A percentile compares a stretch with the other conserved stretches of the same genome.
Evolutionary conservation across 2,888 invertebrate species (phyloP).

Genomic region (Dromius quadrimaculatus): DNA sequence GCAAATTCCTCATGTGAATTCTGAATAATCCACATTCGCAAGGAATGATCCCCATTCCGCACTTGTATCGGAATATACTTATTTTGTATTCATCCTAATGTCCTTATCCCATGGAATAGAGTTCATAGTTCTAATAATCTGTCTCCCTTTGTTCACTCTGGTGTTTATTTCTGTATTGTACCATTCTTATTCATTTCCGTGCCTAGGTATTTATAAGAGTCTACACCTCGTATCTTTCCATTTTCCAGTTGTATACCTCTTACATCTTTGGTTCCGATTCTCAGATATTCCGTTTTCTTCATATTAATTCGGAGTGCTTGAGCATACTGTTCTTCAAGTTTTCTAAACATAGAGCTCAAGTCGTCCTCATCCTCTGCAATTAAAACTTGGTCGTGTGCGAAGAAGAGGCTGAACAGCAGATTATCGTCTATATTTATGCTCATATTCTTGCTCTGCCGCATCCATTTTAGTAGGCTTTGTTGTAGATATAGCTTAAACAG

Average conservation of each 20-base stretch:
- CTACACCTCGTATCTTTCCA: neutral
- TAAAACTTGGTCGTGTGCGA: slow-evolving; percentile 4
- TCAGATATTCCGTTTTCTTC: neutral
- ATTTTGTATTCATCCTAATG: neutral
- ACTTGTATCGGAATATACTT: too few relatives aligned
- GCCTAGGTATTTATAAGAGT: slow-evolving; percentile 4
- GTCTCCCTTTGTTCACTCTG: slow-evolving; percentile 6
- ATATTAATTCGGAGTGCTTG: slow-evolving; percentile 11
- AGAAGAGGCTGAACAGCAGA: slow-evolving; percentile 8
- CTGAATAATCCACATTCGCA: too few relatives aligned
- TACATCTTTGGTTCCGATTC: neutral
- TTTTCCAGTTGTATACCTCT: neutral
- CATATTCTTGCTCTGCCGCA: neutral
- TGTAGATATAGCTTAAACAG: slow-evolving; percentile 4
- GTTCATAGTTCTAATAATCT: neutral
- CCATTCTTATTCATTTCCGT: slow-evolving; percentile 1
- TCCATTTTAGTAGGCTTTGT: neutral
- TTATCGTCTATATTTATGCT: slow-evolving; percentile 3
- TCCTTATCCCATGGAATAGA: slow-evolving; percentile 12
- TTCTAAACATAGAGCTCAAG: slow-evolving; percentile 1
- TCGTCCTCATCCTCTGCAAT: slow-evolving; percentile 11
- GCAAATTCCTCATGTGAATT: too few relatives aligned
- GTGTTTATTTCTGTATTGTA: slow-evolving; percentile 11
- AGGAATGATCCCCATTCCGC: too few relatives aligned
- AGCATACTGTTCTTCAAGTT: slow-evolving; percentile 14